Conservation (phyloP, 2,113 vertebrate genomes). For the Nothobranchius furzeri region DNA sequence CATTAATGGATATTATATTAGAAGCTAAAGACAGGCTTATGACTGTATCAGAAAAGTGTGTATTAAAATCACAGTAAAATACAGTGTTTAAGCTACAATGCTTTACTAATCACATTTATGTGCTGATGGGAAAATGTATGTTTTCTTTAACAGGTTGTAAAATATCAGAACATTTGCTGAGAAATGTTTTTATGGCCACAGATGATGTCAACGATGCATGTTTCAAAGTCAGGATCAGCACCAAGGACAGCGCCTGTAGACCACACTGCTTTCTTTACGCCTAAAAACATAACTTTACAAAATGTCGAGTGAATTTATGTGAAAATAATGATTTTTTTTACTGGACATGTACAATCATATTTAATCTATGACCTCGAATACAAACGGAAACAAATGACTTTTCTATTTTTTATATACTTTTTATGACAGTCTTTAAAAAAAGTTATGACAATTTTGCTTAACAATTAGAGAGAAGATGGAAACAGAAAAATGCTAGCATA, state of each 20-base stretch:
- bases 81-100: background rate
- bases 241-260: constrained; percentile 8
- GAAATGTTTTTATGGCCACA: background rate
- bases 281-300: too few species aligned
- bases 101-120: constrained; percentile 7
- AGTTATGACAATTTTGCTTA: background rate
- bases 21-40: background rate
- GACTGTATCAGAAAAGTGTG: background rate
- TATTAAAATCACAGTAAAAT: constrained; percentile 3
- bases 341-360: background rate
- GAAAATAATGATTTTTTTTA: too few species aligned
- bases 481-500: too few species aligned
- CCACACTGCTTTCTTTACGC: background rate
- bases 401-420: background rate
- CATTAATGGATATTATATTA: background rate
- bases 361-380: background rate
- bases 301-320: too few species aligned
- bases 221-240: background rate
- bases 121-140: background rate
- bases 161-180: background rate
- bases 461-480: too few species aligned
- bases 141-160: background rate
- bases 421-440: too few species aligned
- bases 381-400: background rate
- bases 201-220: background rate